Conservation (phyloP, 2,113 vertebrate genomes). For the Casuarius casuarius region DNA sequence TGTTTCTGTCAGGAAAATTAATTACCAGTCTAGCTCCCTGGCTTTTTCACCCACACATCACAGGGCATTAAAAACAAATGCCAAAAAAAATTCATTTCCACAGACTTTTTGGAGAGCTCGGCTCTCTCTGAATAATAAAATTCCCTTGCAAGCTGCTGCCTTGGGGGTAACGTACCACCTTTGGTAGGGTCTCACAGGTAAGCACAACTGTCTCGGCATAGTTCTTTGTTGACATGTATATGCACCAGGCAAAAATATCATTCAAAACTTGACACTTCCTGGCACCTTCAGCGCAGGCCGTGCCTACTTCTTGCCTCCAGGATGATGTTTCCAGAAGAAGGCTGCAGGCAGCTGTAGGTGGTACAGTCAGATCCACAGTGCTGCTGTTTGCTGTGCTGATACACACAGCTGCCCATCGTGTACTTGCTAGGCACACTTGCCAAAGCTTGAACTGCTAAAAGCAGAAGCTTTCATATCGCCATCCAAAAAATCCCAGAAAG, state of each 20-base stretch:
- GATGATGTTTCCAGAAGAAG: neutral
- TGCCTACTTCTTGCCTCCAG: neutral
- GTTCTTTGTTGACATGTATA: conserved; percentile 3
- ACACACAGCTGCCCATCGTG: neutral
- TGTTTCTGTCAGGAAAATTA: conserved; percentile 75
- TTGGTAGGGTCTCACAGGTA: neutral
- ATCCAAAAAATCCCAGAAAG: neutral
- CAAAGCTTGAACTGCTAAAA: neutral
- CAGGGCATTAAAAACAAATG: conserved; percentile 62
- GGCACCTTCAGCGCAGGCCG: neutral
- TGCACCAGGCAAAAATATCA: neutral
- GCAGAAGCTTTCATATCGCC: neutral
- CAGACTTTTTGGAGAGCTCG: neutral
- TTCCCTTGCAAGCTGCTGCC: neutral
- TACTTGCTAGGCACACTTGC: neutral
- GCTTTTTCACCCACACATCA: conserved; percentile 66
- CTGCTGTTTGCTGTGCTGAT: neutral
- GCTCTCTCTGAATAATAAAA: conserved; percentile 39
- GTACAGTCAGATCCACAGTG: neutral
- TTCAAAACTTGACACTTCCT: neutral
- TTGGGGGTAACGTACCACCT: neutral
- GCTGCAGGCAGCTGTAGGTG: neutral
- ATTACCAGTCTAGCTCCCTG: conserved; percentile 59
- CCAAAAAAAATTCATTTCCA: conserved; percentile 53
- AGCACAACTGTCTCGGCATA: neutral